These are phyloP conservation scores for Nomada goodeniana DNA, from an alignment of 2,888 invertebrate species.

Conservation along the genomic window DNA sequence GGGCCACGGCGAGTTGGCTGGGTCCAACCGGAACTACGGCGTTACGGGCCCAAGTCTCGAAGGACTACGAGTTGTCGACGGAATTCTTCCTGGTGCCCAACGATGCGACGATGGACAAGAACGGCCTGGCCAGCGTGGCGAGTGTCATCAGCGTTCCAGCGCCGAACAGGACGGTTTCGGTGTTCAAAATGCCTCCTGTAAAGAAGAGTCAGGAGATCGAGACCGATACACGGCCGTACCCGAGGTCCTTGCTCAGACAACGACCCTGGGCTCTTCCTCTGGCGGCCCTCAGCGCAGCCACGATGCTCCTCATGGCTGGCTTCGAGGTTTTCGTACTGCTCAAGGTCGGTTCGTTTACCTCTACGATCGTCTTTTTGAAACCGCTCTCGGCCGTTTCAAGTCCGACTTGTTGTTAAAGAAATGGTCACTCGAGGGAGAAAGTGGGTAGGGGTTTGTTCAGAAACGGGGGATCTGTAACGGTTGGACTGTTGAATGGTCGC, in stretches of 20 bases:
- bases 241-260: constrained; percentile 86
- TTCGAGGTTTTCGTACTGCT: constrained; percentile 96
- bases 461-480: background rate
- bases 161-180: constrained; percentile 80
- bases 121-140: constrained; percentile 76
- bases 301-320: constrained; percentile 93
- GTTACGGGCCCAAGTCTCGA: constrained; percentile 80
- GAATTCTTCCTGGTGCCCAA: constrained; percentile 93
- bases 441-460: background rate
- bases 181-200: constrained; percentile 74
- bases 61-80: constrained; percentile 90
- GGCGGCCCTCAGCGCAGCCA: constrained; percentile 92
- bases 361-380: constrained; percentile 31
- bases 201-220: constrained; percentile 66
- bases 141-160: constrained; percentile 82
- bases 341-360: constrained; percentile 78
- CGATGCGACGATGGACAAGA: constrained; percentile 82
- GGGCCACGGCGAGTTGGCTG: constrained; percentile 83
- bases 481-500: too few species aligned
- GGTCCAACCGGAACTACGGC: constrained; percentile 70
- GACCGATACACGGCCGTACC: constrained; percentile 64
- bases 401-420: background rate
- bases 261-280: constrained; percentile 97
- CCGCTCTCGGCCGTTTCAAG: constrained; percentile 6
- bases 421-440: background rate